A percentile compares a stretch with the other conserved stretches of the same genome.
Evolutionary conservation across 2,797 vertebrate species (phyloP).

Genomic region (Xiphorhynchus erythropygius): DNA sequence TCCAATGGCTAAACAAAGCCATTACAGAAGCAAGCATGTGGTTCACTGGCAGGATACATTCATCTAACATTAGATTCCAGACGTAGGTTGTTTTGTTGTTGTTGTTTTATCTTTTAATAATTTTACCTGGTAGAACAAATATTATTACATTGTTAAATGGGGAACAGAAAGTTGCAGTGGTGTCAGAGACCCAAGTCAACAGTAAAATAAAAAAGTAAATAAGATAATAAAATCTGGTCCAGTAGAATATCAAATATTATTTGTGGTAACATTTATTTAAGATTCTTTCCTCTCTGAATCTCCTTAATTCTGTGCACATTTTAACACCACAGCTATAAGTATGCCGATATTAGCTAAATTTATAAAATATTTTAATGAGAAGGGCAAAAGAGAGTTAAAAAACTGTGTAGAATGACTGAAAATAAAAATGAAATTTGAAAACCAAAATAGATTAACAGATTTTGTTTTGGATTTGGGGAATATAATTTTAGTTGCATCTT

Average conservation of each 20-base stretch:
- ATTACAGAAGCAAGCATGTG: neutral
- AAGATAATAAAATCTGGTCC: neutral
- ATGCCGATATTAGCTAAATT: neutral
- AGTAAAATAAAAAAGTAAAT: neutral
- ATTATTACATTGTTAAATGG: neutral
- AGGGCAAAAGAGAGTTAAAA: neutral
- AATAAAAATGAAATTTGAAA: neutral
- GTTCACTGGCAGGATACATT: neutral
- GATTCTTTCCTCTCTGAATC: neutral
- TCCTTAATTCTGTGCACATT: neutral
- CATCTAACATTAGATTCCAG: neutral
- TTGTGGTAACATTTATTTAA: neutral
- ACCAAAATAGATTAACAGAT: neutral
- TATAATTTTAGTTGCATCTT: neutral
- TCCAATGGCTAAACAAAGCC: neutral
- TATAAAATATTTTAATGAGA: neutral
- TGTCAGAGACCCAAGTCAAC: neutral
- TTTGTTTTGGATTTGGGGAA: neutral
- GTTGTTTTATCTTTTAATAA: neutral
- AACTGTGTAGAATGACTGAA: neutral
- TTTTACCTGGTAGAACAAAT: neutral
- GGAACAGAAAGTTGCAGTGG: neutral
- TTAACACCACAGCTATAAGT: neutral
- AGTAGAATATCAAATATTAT: neutral
- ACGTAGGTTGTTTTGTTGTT: neutral